These are phyloP conservation scores for Oryzias woworae DNA, from an alignment of 2,113 vertebrate genomes.

Conservation along the genomic window DNA sequence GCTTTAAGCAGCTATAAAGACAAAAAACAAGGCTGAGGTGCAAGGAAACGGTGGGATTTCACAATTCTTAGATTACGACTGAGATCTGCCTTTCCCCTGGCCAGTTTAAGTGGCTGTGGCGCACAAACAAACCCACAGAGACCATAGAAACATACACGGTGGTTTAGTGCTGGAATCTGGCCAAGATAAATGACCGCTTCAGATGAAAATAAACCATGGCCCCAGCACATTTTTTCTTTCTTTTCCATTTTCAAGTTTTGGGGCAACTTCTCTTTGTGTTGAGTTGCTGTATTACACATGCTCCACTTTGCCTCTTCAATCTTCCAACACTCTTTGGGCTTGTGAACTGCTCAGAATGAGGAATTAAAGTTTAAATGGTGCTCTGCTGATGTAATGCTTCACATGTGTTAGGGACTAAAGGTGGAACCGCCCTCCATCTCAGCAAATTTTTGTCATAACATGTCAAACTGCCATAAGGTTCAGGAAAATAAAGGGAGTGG, in stretches of 20 bases:
- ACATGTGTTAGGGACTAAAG: slow-evolving; percentile 53
- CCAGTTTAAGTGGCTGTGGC: slow-evolving; percentile 78
- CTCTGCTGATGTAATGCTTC: slow-evolving; percentile 43
- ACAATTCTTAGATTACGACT: slow-evolving; percentile 79
- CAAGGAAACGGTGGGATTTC: slow-evolving; percentile 78
- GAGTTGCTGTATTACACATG: slow-evolving; percentile 56
- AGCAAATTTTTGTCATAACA: slow-evolving; percentile 32
- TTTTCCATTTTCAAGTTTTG: slow-evolving; percentile 50
- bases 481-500: slow-evolving; percentile 33
- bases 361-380: slow-evolving; percentile 58
- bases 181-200: slow-evolving; percentile 81
- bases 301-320: slow-evolving; percentile 39
- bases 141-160: slow-evolving; percentile 80
- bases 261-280: slow-evolving; percentile 52
- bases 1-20: slow-evolving; percentile 35
- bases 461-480: slow-evolving; percentile 23
- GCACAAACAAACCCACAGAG: slow-evolving; percentile 75
- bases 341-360: slow-evolving; percentile 66
- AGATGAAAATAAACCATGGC: slow-evolving; percentile 79
- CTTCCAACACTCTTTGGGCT: slow-evolving; percentile 46
- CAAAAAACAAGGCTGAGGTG: slow-evolving; percentile 55
- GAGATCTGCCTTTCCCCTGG: slow-evolving; percentile 67
- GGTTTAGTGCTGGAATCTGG: slow-evolving; percentile 74
- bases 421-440: slow-evolving; percentile 32
- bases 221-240: slow-evolving; percentile 40